phyloP scores from a whole-genome alignment of 2,797 vertebrate genomes.

The Tarsius wallacei region DNA sequence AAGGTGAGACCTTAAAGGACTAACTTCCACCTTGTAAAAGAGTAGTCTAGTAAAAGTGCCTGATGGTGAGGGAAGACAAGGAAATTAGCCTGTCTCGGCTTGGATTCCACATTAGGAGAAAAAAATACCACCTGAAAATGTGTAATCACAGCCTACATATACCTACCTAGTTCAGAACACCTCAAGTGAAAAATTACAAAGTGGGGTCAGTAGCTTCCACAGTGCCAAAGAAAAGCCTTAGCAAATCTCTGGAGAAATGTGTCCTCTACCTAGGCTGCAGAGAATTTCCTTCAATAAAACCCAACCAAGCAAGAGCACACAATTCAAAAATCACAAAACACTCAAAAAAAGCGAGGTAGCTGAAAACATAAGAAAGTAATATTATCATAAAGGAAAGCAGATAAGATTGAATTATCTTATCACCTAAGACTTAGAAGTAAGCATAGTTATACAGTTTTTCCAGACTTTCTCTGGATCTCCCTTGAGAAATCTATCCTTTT shows the following conservation, averaged over 20 bases:
- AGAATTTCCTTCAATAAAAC: conserved; percentile 47
- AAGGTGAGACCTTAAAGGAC: not conserved
- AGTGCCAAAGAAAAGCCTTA: conserved; percentile 24
- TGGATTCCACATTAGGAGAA: not conserved
- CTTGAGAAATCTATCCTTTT: not conserved
- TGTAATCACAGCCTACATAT: not conserved
- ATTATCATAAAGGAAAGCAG: not conserved
- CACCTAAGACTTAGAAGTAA: not conserved
- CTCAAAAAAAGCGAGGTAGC: not conserved
- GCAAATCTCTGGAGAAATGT: conserved; percentile 34
- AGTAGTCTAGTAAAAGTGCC: not conserved
- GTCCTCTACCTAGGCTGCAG: not conserved
- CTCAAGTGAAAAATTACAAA: not conserved
- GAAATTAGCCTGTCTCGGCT: not conserved
- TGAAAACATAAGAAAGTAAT: conserved; percentile 50
- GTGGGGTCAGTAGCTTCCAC: not conserved
- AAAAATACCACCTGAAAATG: not conserved
- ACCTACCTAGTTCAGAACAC: conserved; percentile 24
- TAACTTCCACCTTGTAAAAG: not conserved
- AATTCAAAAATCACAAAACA: conserved; percentile 46
- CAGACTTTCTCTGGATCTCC: conserved; percentile 30
- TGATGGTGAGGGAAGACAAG: not conserved
- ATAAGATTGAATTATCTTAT: not conserved
- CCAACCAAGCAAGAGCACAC: not conserved
- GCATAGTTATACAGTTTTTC: not conserved